Evolutionary conservation across 2,888 invertebrate genomes (phyloP).

Genomic region (Bhutanitis thaidina): DNA sequence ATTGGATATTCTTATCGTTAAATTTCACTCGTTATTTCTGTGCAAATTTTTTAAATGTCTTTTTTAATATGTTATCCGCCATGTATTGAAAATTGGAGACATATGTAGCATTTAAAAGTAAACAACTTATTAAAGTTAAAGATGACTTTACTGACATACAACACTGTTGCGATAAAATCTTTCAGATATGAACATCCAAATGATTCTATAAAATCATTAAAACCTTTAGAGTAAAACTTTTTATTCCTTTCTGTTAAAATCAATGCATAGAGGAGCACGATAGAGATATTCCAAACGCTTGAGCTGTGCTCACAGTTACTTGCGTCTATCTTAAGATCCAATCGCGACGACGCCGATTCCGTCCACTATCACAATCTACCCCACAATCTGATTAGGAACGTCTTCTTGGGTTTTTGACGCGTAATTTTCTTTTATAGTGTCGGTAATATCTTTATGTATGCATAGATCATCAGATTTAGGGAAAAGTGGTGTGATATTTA

Average conservation of each 20-base stretch:
- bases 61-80: no score
- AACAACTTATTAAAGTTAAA: no score
- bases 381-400: conserved; percentile 48
- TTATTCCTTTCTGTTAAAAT: conserved; percentile 1
- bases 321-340: conserved; percentile 39
- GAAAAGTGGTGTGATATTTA: background rate
- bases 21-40: no score
- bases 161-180: background rate
- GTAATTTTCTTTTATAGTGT: conserved; percentile 31
- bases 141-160: no score
- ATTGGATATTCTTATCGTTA: no score
- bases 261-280: conserved; percentile 16
- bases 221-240: no score
- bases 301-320: conserved; percentile 29
- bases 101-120: no score
- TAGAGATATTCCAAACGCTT: conserved; percentile 26
- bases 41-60: no score
- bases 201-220: no score
- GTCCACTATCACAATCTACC: conserved; percentile 23
- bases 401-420: conserved; percentile 36
- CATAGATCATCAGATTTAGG: conserved; percentile 20
- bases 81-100: no score
- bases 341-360: conserved; percentile 41
- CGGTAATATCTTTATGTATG: conserved; percentile 29
- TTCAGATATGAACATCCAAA: background rate